phyloP scores from a whole-genome alignment of 2,888 invertebrate genomes.

The Podotricha telesiphe region DNA sequence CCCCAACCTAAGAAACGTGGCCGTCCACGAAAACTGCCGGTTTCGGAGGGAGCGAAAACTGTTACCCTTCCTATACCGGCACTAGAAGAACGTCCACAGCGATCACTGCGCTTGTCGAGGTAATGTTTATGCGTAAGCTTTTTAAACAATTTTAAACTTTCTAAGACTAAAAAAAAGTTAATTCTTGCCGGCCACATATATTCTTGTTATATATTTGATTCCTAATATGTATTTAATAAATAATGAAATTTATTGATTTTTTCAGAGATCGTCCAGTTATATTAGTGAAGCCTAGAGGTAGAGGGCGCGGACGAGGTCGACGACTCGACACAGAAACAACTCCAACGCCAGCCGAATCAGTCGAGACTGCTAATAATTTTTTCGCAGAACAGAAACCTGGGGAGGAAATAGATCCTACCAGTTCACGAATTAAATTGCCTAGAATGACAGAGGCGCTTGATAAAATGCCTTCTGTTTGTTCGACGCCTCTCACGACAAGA shows the following conservation, averaged over 20 bases:
- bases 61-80: constrained; percentile 66
- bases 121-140: constrained; percentile 46
- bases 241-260: constrained; percentile 8
- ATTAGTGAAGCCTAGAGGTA: constrained; percentile 65
- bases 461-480: constrained; percentile 65
- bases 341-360: constrained; percentile 50
- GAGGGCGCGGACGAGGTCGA: constrained; percentile 71
- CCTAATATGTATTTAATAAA: background rate
- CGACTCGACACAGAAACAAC: constrained; percentile 49
- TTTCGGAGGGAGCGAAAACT: constrained; percentile 67
- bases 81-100: constrained; percentile 75
- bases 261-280: constrained; percentile 73
- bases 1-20: constrained; percentile 78
- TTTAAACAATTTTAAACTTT: background rate
- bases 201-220: no score
- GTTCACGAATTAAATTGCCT: constrained; percentile 76
- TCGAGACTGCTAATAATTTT: constrained; percentile 51
- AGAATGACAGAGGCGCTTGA: constrained; percentile 77
- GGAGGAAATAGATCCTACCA: constrained; percentile 69
- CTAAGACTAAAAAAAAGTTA: background rate
- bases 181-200: no score
- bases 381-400: constrained; percentile 49
- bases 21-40: constrained; percentile 73
- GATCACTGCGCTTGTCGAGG: constrained; percentile 76
- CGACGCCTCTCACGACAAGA: constrained; percentile 68